Base-by-base conservation (phyloP, 2,797 vertebrate species). In the Mastacembelus armatus region DNA sequence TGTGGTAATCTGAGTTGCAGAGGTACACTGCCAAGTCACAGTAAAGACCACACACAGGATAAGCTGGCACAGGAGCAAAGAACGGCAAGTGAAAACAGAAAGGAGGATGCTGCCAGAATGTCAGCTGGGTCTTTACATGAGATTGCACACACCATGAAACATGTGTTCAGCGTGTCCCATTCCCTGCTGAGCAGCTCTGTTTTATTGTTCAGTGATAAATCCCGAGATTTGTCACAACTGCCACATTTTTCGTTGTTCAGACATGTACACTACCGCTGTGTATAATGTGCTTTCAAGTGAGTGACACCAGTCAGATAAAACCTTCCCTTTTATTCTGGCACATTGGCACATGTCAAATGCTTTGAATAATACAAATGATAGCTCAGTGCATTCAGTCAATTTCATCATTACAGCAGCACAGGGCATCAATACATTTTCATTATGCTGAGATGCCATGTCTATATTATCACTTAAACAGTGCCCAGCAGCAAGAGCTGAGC, bases 71-170 rank as follows among this genome's bases (percentile, higher is more conserved):
- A 26, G 86, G 81, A 83, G 89, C 84, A 86, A 66, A 86, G 88
- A 86, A 83, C 76, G 77, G 86, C 78, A 64, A 92, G 86, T 78
- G 88, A 89, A 90, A 89, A 90, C 88, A 90, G 87, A 91, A 75
- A 87, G 71, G 84, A 83, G 68, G 80, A 81, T 32, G 84, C 77
- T 92, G 91, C 92, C 92, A 93, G 85, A 76, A 89, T 92, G 89
- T 92, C 92, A 93, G 92, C 90, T 91, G 89, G 88, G 86, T 90
- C 87, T 91, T 89, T 90, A 92, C 90, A 91, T 82, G 90, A 87
- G 89, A 88, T 87, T 88, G 87, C 82, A 81, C 87, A 86, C 88
- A 86, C 89, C 87, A 68, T 71, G 81, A 81, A 92, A 92, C 91
- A 91, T 89, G 91, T 91, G 90, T 91, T 91, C 82, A 74, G 22